Evolutionary conservation across 2,888 invertebrate genomes (phyloP).

Genomic region (Coenonympha arcania): DNA sequence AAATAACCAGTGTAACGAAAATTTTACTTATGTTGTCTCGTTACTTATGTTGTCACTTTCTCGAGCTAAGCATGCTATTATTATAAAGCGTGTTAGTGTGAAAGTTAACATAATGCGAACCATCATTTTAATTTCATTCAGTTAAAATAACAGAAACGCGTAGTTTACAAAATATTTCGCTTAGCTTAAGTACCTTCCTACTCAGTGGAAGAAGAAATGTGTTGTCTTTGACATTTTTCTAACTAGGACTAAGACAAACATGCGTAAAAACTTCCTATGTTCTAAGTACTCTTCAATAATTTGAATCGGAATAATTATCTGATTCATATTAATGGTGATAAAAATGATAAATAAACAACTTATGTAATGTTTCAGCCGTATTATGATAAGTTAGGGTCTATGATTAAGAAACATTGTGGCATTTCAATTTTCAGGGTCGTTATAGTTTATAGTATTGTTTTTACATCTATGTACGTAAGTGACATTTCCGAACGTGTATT

Average conservation of each 20-base stretch:
- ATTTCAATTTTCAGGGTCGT: slow-evolving; percentile 29
- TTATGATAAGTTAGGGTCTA: slow-evolving; percentile 19
- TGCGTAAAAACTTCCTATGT: too few relatives aligned
- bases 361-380: slow-evolving; percentile 9
- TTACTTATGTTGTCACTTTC: slow-evolving; percentile 39
- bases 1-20: slow-evolving; percentile 41
- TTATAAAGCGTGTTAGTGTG: slow-evolving; percentile 29
- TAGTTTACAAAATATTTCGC: background rate
- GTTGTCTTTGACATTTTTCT: too few relatives aligned
- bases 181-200: slow-evolving; percentile 5
- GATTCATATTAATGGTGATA: slow-evolving; percentile 1
- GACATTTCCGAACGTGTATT: slow-evolving; percentile 14
- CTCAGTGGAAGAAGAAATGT: too few relatives aligned
- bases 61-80: slow-evolving; percentile 42
- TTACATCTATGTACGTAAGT: slow-evolving; percentile 15
- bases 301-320: background rate
- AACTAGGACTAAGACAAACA: too few relatives aligned
- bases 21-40: slow-evolving; percentile 40
- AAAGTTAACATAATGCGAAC: slow-evolving; percentile 26
- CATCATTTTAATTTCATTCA: slow-evolving; percentile 13
- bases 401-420: slow-evolving; percentile 26
- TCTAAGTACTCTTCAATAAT: too few relatives aligned
- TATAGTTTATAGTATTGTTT: too few relatives aligned
- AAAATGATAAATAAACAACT: slow-evolving; percentile 7
- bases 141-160: slow-evolving; percentile 5